Conservation (phyloP, 2,113 vertebrate genomes). For the Hippocampus abdominalis region DNA sequence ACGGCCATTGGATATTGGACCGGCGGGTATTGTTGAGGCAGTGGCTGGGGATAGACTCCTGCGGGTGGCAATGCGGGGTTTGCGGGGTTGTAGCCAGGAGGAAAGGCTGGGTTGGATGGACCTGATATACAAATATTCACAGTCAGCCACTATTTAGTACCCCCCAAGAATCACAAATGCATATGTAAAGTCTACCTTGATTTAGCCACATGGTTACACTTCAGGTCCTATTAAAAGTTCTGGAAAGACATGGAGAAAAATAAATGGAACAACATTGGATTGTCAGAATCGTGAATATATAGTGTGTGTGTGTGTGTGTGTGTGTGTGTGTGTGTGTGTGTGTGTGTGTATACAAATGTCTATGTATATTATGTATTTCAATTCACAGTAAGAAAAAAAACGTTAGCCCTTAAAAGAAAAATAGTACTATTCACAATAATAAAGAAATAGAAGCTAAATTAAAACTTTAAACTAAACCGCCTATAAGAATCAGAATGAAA, state of each 20-base stretch:
- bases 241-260: constrained; percentile 13
- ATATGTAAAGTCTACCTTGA: constrained; percentile 58
- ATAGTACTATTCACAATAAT: no score
- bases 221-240: constrained; percentile 10
- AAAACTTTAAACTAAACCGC: not conserved
- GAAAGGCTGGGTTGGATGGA: constrained; percentile 57
- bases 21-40: constrained; percentile 52
- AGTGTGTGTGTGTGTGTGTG: no score
- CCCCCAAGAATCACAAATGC: not conserved
- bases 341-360: no score
- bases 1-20: constrained; percentile 47
- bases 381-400: no score
- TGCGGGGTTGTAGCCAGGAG: constrained; percentile 61
- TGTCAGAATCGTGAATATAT: no score
- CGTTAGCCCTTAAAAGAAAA: no score
- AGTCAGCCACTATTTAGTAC: not conserved
- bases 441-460: not conserved
- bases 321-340: no score
- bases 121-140: constrained; percentile 29
- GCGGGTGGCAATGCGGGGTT: constrained; percentile 28
- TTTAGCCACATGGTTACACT: constrained; percentile 65
- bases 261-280: not conserved
- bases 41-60: constrained; percentile 55
- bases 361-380: no score
- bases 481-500: not conserved